Evolutionary conservation across 2,113 vertebrate species (phyloP), one percentile per base, ranked within the genome.

Genomic region (Caracal caracal): DNA sequence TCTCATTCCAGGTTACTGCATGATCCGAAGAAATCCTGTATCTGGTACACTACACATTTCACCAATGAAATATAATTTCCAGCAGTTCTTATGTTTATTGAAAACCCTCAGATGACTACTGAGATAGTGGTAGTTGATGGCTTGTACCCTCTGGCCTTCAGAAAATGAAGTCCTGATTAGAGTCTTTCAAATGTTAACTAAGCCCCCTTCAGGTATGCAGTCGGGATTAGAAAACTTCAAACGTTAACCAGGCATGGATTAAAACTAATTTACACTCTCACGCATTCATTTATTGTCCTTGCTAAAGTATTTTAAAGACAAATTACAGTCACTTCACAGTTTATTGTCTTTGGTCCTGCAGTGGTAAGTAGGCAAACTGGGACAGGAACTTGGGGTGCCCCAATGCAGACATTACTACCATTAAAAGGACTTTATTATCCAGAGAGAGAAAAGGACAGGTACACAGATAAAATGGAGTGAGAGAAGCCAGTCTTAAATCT

Each of bases 231-330:
- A 37, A 71, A 71, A 73, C 28, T 91, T 94, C 33, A 26, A 49
- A 83, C 88, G 19, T 79, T 82, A 93, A 61, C 63, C 56, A 70
- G 59, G 51, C 15, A 75, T 63, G 35, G 3, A 90, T 80, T 88
- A 84, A 94, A 88, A 75, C 9, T 68, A 80, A 65, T 28, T 92
- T 70, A 61, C 7, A 79, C 13, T 79, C 73, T 49, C 16, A 33
- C 26, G 65, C 24, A 90, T 33, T 35, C 24, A 90, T 33, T 35
- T 63, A 81, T 22, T 9, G 2, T 49, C 66, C 59, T 71, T 11
- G 11, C 35, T 88, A 28, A 87, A 81, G 37, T 66, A 88, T 65
- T 80, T 96, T 70, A 88, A 91, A 93, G 70, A 51, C 35, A 94
- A 81, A 86, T 71, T 65, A 84, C 2, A 71, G 16, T 7, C 33